phyloP scores from a whole-genome alignment of 1,140 invertebrate genomes.

The Apis mellifera region DNA sequence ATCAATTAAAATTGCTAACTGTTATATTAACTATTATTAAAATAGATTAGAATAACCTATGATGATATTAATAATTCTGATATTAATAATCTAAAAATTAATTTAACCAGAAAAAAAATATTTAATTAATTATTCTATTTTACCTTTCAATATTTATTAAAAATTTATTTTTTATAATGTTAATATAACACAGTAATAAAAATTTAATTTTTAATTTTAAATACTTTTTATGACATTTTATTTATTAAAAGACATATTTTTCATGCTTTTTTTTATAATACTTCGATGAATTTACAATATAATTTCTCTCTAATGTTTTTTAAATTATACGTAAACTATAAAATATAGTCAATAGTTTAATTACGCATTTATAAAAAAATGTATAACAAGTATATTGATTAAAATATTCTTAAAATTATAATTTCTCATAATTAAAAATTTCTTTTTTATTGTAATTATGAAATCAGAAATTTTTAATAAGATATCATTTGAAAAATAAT shows the following conservation, averaged over 20 bases:
- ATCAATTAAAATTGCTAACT: background rate
- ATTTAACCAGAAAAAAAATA: background rate
- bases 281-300: background rate
- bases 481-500: background rate
- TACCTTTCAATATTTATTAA: background rate
- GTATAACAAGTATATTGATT: background rate
- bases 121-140: background rate
- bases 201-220: background rate
- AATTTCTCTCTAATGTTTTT: background rate
- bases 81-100: background rate
- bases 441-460: background rate
- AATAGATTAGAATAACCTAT: conserved; percentile 36
- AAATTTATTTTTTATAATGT: background rate
- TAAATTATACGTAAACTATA: background rate
- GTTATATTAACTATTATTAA: conserved; percentile 14
- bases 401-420: background rate
- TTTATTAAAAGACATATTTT: background rate
- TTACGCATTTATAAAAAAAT: background rate
- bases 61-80: conserved; percentile 29
- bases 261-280: background rate
- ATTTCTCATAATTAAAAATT: background rate
- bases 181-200: background rate
- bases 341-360: background rate
- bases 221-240: background rate
- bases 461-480: background rate